Conservation (phyloP, 2,113 vertebrate genomes). For the Sphaerodactylus townsendi region DNA sequence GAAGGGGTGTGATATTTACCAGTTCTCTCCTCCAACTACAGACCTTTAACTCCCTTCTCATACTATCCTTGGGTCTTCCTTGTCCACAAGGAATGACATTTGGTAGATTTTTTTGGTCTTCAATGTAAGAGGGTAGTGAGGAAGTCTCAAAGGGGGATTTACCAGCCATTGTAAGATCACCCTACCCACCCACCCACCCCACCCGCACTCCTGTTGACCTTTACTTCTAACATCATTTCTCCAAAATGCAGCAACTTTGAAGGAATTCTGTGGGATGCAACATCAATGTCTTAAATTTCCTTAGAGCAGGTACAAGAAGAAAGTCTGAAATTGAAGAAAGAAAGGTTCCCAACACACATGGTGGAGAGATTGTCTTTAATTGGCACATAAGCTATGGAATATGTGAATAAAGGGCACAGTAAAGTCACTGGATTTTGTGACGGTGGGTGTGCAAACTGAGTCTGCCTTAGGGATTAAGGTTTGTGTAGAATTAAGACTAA, state of each 20-base stretch:
- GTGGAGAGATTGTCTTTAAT: conserved; percentile 16
- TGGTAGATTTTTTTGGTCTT: no score
- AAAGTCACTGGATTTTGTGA: conserved; percentile 35
- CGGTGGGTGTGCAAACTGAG: conserved; percentile 31
- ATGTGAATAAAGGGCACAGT: conserved; percentile 26
- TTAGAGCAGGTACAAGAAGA: conserved; percentile 42
- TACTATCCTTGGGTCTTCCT: no score
- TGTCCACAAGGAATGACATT: no score
- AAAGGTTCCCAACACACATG: conserved; percentile 10
- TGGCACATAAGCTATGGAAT: conserved; percentile 29
- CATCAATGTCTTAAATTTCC: conserved; percentile 36
- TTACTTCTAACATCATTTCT: conserved; percentile 59
- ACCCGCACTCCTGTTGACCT: conserved; percentile 29
- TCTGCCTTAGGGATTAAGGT: conserved; percentile 46
- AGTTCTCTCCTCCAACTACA: no score
- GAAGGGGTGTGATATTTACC: no score
- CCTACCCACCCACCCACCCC: no score
- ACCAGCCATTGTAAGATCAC: conserved; percentile 18
- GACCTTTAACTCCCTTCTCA: no score
- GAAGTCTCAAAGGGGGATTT: no score
- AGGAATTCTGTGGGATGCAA: conserved; percentile 46
- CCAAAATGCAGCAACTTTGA: conserved; percentile 48
- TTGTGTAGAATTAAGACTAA: conserved; percentile 53
- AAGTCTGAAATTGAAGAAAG: conserved; percentile 46
- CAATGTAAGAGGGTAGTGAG: no score